Conservation (phyloP, 2,113 vertebrate species). For the Struthio camelus region DNA sequence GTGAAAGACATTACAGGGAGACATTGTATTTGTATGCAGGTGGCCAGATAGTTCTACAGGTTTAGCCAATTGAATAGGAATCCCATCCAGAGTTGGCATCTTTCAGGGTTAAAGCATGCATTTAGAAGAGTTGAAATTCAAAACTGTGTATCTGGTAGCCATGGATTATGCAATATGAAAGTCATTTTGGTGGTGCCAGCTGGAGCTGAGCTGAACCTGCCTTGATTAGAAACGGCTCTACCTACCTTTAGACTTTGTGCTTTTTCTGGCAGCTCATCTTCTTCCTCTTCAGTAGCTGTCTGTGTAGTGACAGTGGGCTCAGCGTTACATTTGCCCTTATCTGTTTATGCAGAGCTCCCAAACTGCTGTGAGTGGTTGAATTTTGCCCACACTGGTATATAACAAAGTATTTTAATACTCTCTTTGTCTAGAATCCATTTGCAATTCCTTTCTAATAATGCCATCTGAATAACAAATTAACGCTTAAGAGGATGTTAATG, state of each 20-base stretch:
- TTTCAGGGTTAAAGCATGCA: neutral
- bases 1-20: neutral
- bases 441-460: neutral
- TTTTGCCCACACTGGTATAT: neutral
- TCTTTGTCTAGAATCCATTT: neutral
- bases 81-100: neutral
- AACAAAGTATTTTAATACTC: neutral
- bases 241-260: neutral
- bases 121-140: neutral
- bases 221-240: neutral
- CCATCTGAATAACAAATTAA: neutral
- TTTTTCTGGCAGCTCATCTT: neutral
- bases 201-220: neutral
- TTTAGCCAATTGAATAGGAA: neutral
- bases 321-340: neutral
- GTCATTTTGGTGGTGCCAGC: fast-evolving
- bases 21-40: neutral
- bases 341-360: fast-evolving
- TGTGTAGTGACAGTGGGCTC: neutral
- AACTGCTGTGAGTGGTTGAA: neutral
- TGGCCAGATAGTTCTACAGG: neutral
- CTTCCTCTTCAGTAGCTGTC: neutral
- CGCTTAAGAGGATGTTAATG: neutral
- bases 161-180: neutral
- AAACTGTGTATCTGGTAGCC: neutral